Conservation (phyloP, 2,113 vertebrate genomes). For the Pseudonaja textilis region DNA sequence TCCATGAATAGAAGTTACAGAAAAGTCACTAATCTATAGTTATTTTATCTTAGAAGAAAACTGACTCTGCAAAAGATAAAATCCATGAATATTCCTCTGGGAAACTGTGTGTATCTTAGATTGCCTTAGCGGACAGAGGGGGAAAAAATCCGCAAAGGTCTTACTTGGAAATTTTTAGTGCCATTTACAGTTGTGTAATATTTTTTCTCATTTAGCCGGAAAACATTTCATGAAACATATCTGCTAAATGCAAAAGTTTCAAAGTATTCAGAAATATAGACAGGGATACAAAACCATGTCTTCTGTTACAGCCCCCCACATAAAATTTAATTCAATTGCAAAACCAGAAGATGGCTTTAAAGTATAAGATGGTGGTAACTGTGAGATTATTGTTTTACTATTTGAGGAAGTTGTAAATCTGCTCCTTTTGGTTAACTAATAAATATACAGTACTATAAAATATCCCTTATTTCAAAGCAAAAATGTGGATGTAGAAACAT, state of each 20-base stretch:
- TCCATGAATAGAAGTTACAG: not conserved
- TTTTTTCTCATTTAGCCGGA: constrained; percentile 55
- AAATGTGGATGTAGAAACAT: constrained; percentile 9
- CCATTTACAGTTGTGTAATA: constrained; percentile 45
- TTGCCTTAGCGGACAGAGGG: constrained; percentile 29
- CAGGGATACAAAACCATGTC: constrained; percentile 8
- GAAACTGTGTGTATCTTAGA: not conserved
- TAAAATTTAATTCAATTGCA: not conserved
- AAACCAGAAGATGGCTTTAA: not conserved
- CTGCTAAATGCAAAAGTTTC: constrained; percentile 44
- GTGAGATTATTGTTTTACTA: constrained; percentile 19
- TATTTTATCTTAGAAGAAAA: not conserved
- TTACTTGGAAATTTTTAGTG: constrained; percentile 32
- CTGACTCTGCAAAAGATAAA: not conserved
- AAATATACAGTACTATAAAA: constrained; percentile 17
- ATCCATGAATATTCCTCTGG: not conserved
- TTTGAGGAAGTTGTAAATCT: constrained; percentile 30
- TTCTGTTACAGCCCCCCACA: not conserved
- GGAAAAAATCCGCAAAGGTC: constrained; percentile 28
- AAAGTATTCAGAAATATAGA: constrained; percentile 13
- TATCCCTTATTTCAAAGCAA: not conserved
- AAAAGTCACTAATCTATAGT: not conserved
- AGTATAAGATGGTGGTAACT: not conserved
- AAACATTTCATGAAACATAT: constrained; percentile 57
- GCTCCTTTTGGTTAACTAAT: constrained; percentile 19